Evolutionary conservation across 2,797 vertebrate genomes (phyloP).

Genomic region (Garrulus glandarius): DNA sequence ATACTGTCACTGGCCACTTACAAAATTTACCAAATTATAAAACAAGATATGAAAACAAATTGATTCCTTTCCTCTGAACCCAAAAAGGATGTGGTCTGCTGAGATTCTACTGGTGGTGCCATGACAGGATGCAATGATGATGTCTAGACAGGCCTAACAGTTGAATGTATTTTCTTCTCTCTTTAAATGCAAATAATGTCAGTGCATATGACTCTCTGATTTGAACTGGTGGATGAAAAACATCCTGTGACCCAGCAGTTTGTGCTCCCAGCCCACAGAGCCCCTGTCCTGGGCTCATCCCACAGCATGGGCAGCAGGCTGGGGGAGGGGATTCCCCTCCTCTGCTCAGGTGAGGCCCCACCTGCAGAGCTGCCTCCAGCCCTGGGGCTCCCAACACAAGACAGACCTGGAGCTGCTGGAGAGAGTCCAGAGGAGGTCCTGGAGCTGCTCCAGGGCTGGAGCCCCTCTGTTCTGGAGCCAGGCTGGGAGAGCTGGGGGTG

Average conservation of each 20-base stretch:
- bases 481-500: not conserved
- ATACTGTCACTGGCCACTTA: not conserved
- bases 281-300: not conserved
- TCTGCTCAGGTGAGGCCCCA: not conserved
- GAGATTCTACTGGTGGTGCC: not conserved
- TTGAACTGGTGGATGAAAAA: not conserved
- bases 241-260: not conserved
- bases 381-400: not conserved
- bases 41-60: not conserved
- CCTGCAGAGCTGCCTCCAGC: not conserved
- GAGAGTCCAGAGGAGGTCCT: rapidly evolving
- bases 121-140: not conserved
- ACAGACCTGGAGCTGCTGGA: not conserved
- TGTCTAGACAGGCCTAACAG: not conserved
- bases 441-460: not conserved
- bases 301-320: not conserved
- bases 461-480: not conserved
- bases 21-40: not conserved
- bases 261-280: not conserved
- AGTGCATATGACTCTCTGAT: not conserved
- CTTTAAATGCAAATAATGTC: not conserved
- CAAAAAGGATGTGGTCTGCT: not conserved
- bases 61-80: not conserved
- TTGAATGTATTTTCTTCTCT: not conserved
- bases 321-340: not conserved